Conservation (phyloP, 2,888 invertebrate species). For the Xiphydria camelus region DNA sequence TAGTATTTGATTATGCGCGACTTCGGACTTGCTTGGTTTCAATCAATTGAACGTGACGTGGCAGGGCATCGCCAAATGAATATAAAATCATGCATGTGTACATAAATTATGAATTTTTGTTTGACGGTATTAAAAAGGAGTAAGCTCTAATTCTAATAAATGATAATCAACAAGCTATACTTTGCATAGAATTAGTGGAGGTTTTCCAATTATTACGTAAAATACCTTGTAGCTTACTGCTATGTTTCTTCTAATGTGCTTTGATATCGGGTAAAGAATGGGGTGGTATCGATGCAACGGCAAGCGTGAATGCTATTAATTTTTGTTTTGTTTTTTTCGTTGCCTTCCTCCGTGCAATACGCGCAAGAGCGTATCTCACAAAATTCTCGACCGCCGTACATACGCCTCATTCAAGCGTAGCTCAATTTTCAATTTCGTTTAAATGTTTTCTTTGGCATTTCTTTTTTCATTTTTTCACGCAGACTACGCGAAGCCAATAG, state of each 20-base stretch:
- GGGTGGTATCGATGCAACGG: neutral
- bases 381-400: too few relatives aligned
- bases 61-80: constrained; percentile 25
- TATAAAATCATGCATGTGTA: constrained; percentile 5
- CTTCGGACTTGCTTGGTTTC: too few relatives aligned
- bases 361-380: too few relatives aligned
- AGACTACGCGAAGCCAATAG: too few relatives aligned
- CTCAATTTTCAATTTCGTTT: constrained; percentile 30
- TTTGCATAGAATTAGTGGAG: constrained; percentile 90
- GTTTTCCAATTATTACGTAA: constrained; percentile 73
- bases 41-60: constrained; percentile 30
- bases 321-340: too few relatives aligned
- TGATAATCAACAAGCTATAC: constrained; percentile 77
- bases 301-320: too few relatives aligned
- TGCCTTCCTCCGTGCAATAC: too few relatives aligned
- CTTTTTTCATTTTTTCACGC: constrained; percentile 2
- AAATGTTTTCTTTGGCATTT: constrained; percentile 8
- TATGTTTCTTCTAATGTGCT: constrained; percentile 46
- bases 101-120: constrained; percentile 5
- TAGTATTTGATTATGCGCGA: too few relatives aligned
- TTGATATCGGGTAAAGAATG: constrained; percentile 26
- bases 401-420: constrained; percentile 37
- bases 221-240: constrained; percentile 37
- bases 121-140: constrained; percentile 12
- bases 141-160: constrained; percentile 11